Evolutionary conservation across 2,113 vertebrate species (phyloP), one percentile per base, ranked within the genome.

Genomic region (Craseonycteris thonglongyai): DNA sequence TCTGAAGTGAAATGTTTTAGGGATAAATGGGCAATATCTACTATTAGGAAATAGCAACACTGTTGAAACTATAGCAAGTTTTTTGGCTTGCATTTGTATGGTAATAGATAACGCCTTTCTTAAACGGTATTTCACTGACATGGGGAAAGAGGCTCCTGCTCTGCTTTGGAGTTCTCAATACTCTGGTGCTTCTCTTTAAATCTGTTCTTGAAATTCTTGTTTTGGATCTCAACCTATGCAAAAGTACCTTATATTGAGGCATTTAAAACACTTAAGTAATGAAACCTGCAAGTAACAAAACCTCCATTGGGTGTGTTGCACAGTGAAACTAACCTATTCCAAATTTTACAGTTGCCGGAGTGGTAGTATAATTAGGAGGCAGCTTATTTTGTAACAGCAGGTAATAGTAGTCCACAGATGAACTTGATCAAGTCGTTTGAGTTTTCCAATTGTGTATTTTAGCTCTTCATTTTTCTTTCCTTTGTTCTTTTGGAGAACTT

Each of bases 1-100:
- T 42, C 80, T 88, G 76, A 90, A 95, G 19, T 88, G 91, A 79
- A 95, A 86, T 86, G 49, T 47, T 65, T 94, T 81, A 88, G 78
- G 61, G 18, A 30, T 86, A 74, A 78, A 45, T 59, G 61, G 65
- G 18, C 24, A 49, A 16, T 80, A 80, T 84, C 68, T 90, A 80
- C 24, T 66, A 78, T 61, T 24, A 88, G 51, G 47, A 80, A 78
- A 24, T 93, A 93, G 3, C 33, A 80, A 9, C 3, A n/a, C 35
- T 75, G 47, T 92, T 78, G 33, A 92, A 88, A 51, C 21, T 93
- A 7, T 19, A 86, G 35, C 72, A 86, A 26, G 40, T 69, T 88
- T 93, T 45, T 93, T 96, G 65, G 72, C 88, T 92, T 80, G 61
- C 47, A 19, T 80, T 87, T 93, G 18, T 78, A 35, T 59, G 38